Base-by-base conservation (phyloP, 2,113 vertebrate genomes). In the Falco punctatus region DNA sequence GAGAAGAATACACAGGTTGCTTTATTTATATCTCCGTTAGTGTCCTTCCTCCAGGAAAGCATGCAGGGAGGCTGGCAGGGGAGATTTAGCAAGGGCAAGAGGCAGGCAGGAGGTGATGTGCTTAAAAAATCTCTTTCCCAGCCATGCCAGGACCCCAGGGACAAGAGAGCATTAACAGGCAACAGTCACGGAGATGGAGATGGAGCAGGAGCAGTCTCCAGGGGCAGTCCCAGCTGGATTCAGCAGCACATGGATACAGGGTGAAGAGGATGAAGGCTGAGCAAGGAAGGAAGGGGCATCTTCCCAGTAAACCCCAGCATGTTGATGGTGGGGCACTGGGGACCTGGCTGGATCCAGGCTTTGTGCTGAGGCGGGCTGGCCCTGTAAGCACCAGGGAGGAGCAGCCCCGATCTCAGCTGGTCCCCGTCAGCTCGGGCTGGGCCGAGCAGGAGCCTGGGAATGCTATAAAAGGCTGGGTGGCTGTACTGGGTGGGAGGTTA, bases 1-100 rank as follows among this genome's bases (percentile, higher is more conserved):
- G 49, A 65, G 73, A 74, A 91, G 84, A 93, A 92, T 92, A 58
- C 73, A 44, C 82, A 95, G 91, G 91, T 96, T 81, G 78, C 75
- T 89, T 86, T 83, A 90, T 80, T 97, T 80, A 55, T 74, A 19
- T 20, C 72, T 42, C 59, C 30, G 6, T 77, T 59, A 64, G 42
- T 0, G 0, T 84, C 82, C 65, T 90, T 81, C 87, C 67, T 74
- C 35, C 79, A 52, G 74, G 48, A 81, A 67, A 91, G 66, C 3
- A 22, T 9, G 5, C 58, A 28, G 23, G 46, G 73, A 75, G 40
- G 35, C 24, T 59, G 57, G 32, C 49, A 64, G 81, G 52, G 65
- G 33, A 85, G 57, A 46, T 55, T 58, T 4, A 80, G 69, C 49
- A 70, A 69, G 64, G 33, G 52, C 35, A 75, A 69, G 18, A 35